These are phyloP conservation scores for Nemopilema nomurai DNA, from an alignment of 30 jellyfish, hydroid and myxozoan genomes.

Conservation along the genomic window DNA sequence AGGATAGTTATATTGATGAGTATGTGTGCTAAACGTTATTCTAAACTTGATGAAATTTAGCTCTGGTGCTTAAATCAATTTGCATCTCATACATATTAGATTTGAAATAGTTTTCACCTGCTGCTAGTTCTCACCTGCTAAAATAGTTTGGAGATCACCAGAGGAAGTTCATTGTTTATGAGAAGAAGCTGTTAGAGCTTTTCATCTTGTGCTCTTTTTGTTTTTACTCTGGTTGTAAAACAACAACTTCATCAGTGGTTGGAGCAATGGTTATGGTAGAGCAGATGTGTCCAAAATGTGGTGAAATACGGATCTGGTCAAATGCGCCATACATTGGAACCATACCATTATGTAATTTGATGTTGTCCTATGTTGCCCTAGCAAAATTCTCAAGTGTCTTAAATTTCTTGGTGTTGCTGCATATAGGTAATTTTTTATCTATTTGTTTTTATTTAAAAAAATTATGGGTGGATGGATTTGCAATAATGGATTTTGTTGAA, in stretches of 20 bases:
- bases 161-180: slow-evolving; percentile 26
- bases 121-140: background rate
- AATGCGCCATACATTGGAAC: slow-evolving; percentile 22
- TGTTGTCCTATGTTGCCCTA: slow-evolving; percentile 7
- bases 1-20: background rate
- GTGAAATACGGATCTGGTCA: slow-evolving; percentile 7
- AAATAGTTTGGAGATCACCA: slow-evolving; percentile 9
- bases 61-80: background rate
- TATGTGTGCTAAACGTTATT: background rate
- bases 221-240: background rate
- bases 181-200: slow-evolving; percentile 2
- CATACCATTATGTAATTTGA: slow-evolving; percentile 19
- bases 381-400: slow-evolving; percentile 10
- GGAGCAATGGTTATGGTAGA: slow-evolving; percentile 10
- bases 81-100: background rate
- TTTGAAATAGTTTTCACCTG: background rate
- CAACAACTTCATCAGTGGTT: slow-evolving; percentile 8
- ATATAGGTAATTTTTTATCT: slow-evolving; percentile 5
- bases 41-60: background rate
- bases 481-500: background rate
- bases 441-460: background rate
- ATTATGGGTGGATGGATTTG: background rate
- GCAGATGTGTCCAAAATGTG: slow-evolving; percentile 8
- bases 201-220: slow-evolving; percentile 13
- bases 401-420: slow-evolving; percentile 11